Conservation (phyloP, 1,140 invertebrate genomes). For the Pristionchus pacificus region DNA sequence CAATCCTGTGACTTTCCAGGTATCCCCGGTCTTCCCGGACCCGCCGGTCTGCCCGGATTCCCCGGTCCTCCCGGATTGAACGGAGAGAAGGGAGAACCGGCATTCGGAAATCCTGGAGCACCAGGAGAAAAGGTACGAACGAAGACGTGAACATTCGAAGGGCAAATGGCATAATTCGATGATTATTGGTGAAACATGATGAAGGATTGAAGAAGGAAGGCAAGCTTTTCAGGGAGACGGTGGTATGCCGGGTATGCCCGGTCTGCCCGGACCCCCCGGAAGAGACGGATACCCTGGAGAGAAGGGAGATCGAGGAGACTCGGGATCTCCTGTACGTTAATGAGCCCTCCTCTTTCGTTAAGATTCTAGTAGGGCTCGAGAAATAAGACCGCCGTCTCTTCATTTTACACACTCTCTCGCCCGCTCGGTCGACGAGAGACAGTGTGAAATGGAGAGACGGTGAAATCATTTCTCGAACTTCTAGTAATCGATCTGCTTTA, state of each 20-base stretch:
- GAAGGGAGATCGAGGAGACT: constrained; percentile 59
- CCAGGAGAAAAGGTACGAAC: constrained; percentile 53
- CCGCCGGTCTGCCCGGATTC: constrained; percentile 42
- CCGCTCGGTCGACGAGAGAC: too few relatives aligned
- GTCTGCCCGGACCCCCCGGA: constrained; percentile 53
- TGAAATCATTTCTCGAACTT: not conserved
- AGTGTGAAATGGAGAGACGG: too few relatives aligned
- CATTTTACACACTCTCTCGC: not conserved
- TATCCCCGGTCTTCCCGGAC: constrained; percentile 47
- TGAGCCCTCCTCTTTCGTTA: not conserved
- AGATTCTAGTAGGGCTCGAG: too few relatives aligned
- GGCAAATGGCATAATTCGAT: not conserved
- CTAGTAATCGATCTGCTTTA: constrained; percentile 21
- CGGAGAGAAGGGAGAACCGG: constrained; percentile 54
- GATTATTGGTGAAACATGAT: too few relatives aligned
- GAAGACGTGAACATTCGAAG: not conserved
- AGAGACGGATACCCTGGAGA: constrained; percentile 58
- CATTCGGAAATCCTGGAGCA: constrained; percentile 53
- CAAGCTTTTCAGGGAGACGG: constrained; percentile 46
- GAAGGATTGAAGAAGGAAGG: constrained; percentile 13
- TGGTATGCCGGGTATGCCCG: constrained; percentile 53
- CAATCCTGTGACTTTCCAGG: too few relatives aligned
- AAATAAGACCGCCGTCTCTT: too few relatives aligned
- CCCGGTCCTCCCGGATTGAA: constrained; percentile 61
- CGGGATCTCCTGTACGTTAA: constrained; percentile 59